Evolutionary conservation across 2,797 vertebrate genomes (phyloP), one percentile per base, ranked within the genome.

Genomic region (Acipenser oxyrinchus): DNA sequence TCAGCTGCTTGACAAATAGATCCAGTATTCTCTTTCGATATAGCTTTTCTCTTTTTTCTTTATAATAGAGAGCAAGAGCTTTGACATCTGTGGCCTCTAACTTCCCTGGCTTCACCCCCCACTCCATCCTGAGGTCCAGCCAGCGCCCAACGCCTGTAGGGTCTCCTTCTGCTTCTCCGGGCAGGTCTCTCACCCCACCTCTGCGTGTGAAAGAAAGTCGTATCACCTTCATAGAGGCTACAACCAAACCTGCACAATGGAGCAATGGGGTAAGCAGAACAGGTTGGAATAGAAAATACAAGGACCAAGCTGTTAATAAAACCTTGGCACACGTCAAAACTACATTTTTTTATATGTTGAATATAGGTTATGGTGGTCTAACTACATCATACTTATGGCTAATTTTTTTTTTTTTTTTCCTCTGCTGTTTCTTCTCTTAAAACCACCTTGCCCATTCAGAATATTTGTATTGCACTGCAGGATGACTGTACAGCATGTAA

Each of bases 91-190:
- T 92, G 8, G 85, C 87, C 50, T 79, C 90, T 0, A 89, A 86
- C 68, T 95, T 93, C 84, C 82, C 93, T 11, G 86, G 83, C 6
- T 95, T 95, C 78, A 95, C 94, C 18, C 95, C 94, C 63, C 95
- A 93, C 62, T 97, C 95, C 75, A 96, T 98, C 85, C 84, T 99
- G 63, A 92, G 93, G 75, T 95, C 91, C 81, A 95, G 91, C 73
- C 83, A 94, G 72, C 89, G 93, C 53, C 92, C 93, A 66, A 94
- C 94, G 49, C 93, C 95, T 0, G 75, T 95, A 18, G 92, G 83
- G 49, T 93, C 95, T 48, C 94, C 94, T 1, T 96, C 93, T 68
- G 86, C 88, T n/a, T 97, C 95, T 49, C 92, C 94, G 1, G 90
- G 89, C 8, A 87, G 89, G 69, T 98, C 97, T 48, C 70, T 93